Evolutionary conservation across 2,888 invertebrate species (phyloP).

Genomic region (Pedicia rivosa): DNA sequence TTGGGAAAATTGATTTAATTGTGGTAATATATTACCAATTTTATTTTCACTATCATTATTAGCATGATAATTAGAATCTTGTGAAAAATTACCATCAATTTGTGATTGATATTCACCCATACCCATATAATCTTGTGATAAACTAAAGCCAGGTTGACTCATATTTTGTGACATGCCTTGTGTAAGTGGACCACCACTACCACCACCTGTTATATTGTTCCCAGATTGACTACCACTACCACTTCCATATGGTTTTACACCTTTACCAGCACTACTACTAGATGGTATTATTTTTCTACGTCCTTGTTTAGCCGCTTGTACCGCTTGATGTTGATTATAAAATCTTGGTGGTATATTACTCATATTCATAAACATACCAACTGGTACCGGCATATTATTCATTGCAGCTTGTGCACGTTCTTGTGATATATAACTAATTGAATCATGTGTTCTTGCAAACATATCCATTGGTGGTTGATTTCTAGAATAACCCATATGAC

Average conservation of each 20-base stretch:
- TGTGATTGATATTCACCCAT: conserved; percentile 45
- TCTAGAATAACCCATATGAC: background rate
- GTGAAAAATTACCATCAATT: conserved; percentile 87
- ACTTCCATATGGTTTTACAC: conserved; percentile 22
- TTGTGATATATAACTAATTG: conserved; percentile 82
- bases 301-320: conserved; percentile 32
- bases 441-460: conserved; percentile 61
- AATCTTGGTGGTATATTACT: conserved; percentile 58
- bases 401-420: conserved; percentile 58
- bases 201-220: conserved; percentile 38
- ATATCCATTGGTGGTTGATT: conserved; percentile 32
- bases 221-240: conserved; percentile 5
- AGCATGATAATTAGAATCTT: conserved; percentile 62
- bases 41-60: conserved; percentile 20
- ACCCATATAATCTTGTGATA: conserved; percentile 32
- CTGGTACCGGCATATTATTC: conserved; percentile 78
- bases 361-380: conserved; percentile 91
- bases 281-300: conserved; percentile 24
- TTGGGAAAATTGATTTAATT: conserved; percentile 27
- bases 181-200: conserved; percentile 51
- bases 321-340: conserved; percentile 56
- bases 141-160: conserved; percentile 48
- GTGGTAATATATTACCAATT: conserved; percentile 21
- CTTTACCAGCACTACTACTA: conserved; percentile 17
- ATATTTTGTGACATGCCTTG: conserved; percentile 62